These are phyloP conservation scores for Gari tellinella DNA, from an alignment of 2,888 invertebrate genomes.

Conservation along the genomic window DNA sequence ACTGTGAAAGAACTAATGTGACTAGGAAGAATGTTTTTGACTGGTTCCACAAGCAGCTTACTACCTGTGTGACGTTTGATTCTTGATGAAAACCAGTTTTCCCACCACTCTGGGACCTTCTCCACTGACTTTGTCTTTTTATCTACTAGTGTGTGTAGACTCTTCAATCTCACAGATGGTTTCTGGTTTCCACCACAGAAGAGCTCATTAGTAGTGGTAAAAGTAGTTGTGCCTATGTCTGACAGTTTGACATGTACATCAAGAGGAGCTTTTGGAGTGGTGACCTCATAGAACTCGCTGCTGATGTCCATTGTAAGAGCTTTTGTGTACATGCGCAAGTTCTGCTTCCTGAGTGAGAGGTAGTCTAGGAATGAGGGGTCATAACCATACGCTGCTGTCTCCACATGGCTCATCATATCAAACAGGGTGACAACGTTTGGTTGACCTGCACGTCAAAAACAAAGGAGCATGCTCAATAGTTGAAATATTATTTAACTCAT, in stretches of 20 bases:
- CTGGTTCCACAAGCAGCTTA: slow-evolving; percentile 42
- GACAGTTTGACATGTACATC: slow-evolving; percentile 68
- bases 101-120: slow-evolving; percentile 74
- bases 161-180: slow-evolving; percentile 69
- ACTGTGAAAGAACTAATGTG: slow-evolving; percentile 61
- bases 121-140: slow-evolving; percentile 56
- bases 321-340: slow-evolving; percentile 69
- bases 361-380: slow-evolving; percentile 71
- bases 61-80: slow-evolving; percentile 13
- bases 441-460: slow-evolving; percentile 65
- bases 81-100: slow-evolving; percentile 54
- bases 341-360: slow-evolving; percentile 63
- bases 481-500: too few relatives aligned
- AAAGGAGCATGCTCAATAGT: too few relatives aligned
- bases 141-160: slow-evolving; percentile 68
- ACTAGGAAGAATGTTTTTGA: slow-evolving; percentile 38
- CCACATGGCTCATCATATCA: slow-evolving; percentile 76
- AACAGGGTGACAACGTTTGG: slow-evolving; percentile 75
- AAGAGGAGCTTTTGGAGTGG: slow-evolving; percentile 77
- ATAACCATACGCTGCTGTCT: slow-evolving; percentile 74
- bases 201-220: slow-evolving; percentile 64
- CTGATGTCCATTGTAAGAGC: slow-evolving; percentile 73
- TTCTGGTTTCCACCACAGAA: slow-evolving; percentile 67
- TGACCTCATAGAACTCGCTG: slow-evolving; percentile 75
- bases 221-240: slow-evolving; percentile 71